Conservation (phyloP, 2,888 invertebrate species). For the Drosophila austrosaltans region DNA sequence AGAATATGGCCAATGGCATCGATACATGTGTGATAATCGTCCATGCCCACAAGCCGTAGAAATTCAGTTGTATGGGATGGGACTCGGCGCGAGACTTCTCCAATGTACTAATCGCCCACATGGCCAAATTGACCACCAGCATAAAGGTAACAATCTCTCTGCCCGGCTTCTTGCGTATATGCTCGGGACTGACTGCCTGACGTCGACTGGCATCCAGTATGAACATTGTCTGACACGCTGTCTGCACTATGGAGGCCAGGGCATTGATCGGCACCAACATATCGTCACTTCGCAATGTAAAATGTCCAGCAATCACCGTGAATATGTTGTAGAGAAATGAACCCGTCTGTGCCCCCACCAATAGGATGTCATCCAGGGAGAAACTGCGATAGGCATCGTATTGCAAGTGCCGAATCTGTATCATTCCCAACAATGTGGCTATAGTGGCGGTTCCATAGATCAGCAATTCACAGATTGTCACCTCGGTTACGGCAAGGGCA, state of each 20-base stretch:
- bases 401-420: conserved; percentile 92
- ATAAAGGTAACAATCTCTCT: conserved; percentile 96
- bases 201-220: conserved; percentile 95
- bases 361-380: conserved; percentile 94
- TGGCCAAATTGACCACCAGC: conserved; percentile 93
- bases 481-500: conserved; percentile 92
- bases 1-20: conserved; percentile 96
- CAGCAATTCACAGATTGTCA: conserved; percentile 94
- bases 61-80: conserved; percentile 95
- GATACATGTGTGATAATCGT: conserved; percentile 97
- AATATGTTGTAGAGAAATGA: conserved; percentile 97
- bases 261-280: conserved; percentile 93
- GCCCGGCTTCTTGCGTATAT: conserved; percentile 94
- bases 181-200: conserved; percentile 91
- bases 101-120: conserved; percentile 97
- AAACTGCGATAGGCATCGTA: conserved; percentile 93
- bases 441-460: conserved; percentile 93
- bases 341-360: conserved; percentile 96
- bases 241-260: conserved; percentile 93
- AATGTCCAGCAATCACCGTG: conserved; percentile 96
- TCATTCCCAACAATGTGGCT: conserved; percentile 94
- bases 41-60: conserved; percentile 97
- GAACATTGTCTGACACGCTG: conserved; percentile 95
- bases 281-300: conserved; percentile 91
- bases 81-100: conserved; percentile 96